A percentile compares a stretch with the other conserved stretches of the same genome.
phyloP scores from a whole-genome alignment of 1,140 invertebrate species.

The Ruditapes philippinarum region DNA sequence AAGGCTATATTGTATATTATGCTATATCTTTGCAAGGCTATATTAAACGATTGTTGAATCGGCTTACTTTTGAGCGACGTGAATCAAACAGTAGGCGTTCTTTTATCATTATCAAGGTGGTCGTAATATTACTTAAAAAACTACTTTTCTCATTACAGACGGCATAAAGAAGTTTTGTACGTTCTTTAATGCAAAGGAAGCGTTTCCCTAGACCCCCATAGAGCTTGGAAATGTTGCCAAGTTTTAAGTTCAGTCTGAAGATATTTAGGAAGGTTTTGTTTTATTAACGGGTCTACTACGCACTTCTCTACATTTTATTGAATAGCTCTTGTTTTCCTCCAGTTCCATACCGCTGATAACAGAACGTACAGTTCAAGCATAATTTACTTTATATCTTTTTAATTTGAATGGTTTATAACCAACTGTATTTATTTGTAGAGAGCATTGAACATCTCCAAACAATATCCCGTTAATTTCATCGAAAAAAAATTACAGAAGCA shows the following conservation, averaged over 20 bases:
- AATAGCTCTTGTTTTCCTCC: neutral
- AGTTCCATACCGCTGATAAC: too few species aligned
- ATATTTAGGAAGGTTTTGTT: neutral
- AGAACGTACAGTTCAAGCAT: too few species aligned
- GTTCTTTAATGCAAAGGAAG: slow-evolving; percentile 34
- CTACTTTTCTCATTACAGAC: slow-evolving; percentile 13
- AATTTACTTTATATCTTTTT: too few species aligned
- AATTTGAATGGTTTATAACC: too few species aligned
- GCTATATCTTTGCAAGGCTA: too few species aligned
- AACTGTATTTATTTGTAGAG: too few species aligned
- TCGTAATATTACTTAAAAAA: neutral
- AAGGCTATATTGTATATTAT: too few species aligned
- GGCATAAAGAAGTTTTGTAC: slow-evolving; percentile 21
- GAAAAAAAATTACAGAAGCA: too few species aligned
- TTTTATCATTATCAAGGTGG: slow-evolving; percentile 15
- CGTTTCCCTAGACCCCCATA: neutral
- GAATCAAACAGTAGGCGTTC: neutral
- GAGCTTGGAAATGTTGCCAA: slow-evolving; percentile 24
- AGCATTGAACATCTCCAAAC: too few species aligned
- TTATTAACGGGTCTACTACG: neutral
- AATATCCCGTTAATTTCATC: too few species aligned
- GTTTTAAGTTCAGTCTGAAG: slow-evolving; percentile 22
- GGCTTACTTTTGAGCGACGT: neutral
- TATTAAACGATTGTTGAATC: too few species aligned
- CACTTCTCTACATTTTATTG: neutral